Base-by-base conservation (phyloP, 2,888 invertebrate species). In the Drosophila setosimentum region DNA sequence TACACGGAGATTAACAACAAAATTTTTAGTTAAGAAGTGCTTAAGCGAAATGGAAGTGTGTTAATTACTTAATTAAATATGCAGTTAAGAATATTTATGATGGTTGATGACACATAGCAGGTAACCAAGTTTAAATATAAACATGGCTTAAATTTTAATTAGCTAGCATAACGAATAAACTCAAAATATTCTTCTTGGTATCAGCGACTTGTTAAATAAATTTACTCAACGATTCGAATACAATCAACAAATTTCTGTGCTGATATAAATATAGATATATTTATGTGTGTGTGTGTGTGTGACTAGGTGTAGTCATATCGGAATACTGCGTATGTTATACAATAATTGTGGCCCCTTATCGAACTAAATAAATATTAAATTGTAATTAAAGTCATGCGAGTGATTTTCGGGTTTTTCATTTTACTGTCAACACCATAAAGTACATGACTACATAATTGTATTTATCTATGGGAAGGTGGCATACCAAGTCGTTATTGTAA, bases 371-470 rank as follows among this genome's bases (percentile, higher is more conserved):
- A 87, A 87, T 87, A 87, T 87, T 87, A 87, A 87, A 87, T 89
- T 83, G 82, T 91, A 91, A 91, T 91, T 91, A 91, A 91, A 91
- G 91, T 90, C 91, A 91, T 91, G 91, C 83, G 90, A 83, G 82
- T 82, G 90, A 83, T 72, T 76, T 82, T 80, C 67, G 63, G 63
- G 64, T 73, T 63, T 68, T 76, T 70, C 60, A 68, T 59, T 60
- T 55, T 40, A 63, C 59, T 63, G 64, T 66, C 68, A 72, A 75
- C 75, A 77, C 74, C 70, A 78, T 64, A 67, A 78, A 62, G 55
- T 45, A 58, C 29, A 27, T 6, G 58, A 54, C 62, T 73, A 55
- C 61, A 60, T 78, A 78, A 68, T 68, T 71, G 76, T 69, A 76
- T 82, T 90, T 87, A 90, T 89, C 88, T 81, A 78, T 79, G 68